Base-by-base conservation (phyloP, 2,888 invertebrate species). In the Drosophila testacea region DNA sequence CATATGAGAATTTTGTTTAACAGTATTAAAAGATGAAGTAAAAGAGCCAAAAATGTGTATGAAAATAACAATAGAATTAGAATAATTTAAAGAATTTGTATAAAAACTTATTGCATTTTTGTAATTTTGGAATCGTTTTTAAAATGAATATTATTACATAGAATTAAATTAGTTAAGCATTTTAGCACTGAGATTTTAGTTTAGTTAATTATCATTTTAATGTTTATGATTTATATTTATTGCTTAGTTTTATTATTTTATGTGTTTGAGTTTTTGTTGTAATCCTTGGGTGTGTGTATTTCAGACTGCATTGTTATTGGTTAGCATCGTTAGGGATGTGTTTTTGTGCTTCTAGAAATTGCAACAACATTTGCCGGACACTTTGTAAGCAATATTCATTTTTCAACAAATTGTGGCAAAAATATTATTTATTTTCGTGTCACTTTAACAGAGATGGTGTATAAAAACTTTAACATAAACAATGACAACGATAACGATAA, bases 101-200 rank as follows among this genome's bases (percentile, higher is more conserved):
- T 30, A 38, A 55, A 41, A 77, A 55, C 39, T 46, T 80, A 80
- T 79, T 80, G 77, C 65, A 69, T 65, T 63, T 73, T 47, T 16
- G 54, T 55, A 47, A 44, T 56, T 48, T 76, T 61, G 32, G 28
- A 60, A 56, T 62, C 48, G 38, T 46, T 67, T 48, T 50, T 5
- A 30, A 44, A 48, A 13, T 51, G 38, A 39, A 48, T 44, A 41
- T 38, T 60, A 44, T 30, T 11, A 22, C 4, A 34, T 16, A 4
- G 10, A 46, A 6, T 22, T 42, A 5, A 63, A 48, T 7, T 59
- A 32, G 9, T 34, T 44, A 41, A 48, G 36, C 54, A 72, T 54
- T 52, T 73, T 34, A 52, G 28, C 56, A 42, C 48, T 27, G 34
- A 54, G 34, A 46, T 64, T 56, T 22, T 11, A n/a, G 42, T 51